These are phyloP conservation scores for Theocolax elegans DNA, from an alignment of 1,140 invertebrate genomes.

Conservation along the genomic window DNA sequence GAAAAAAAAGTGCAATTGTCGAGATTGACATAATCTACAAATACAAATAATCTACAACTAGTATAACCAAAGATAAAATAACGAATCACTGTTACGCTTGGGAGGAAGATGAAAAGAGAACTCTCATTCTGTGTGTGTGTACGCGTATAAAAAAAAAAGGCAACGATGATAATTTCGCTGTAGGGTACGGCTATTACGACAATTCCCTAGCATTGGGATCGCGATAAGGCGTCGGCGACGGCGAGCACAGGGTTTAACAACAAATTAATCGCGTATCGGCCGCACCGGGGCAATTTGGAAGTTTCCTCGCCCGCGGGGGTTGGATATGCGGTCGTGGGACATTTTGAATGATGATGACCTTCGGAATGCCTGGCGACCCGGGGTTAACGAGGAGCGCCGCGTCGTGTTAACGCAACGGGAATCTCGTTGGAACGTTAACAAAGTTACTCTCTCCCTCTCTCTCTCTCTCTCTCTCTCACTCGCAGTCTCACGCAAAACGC, in stretches of 20 bases:
- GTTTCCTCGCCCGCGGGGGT: not conserved
- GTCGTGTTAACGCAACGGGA: constrained; percentile 49
- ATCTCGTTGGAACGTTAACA: constrained; percentile 61
- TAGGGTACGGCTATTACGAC: no score
- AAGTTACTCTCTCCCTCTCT: constrained; percentile 46
- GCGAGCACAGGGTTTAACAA: no score
- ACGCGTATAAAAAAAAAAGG: no score
- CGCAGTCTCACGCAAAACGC: constrained; percentile 56
- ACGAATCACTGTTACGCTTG: not conserved
- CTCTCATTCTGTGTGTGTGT: no score
- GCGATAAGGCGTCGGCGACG: no score
- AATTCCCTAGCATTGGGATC: no score
- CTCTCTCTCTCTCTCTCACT: constrained; percentile 39
- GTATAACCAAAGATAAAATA: no score
- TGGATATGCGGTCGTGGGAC: constrained; percentile 21
- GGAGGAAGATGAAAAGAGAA: not conserved
- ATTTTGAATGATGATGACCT: constrained; percentile 33
- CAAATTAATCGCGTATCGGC: constrained; percentile 5
- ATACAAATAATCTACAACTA: no score
- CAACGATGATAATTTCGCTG: no score
- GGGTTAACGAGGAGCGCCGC: constrained; percentile 27
- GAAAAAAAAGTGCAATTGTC: no score
- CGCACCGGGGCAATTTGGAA: not conserved
- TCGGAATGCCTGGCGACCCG: constrained; percentile 14
- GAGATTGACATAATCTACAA: no score